A percentile compares a stretch with the other conserved stretches of the same genome.
phyloP scores from a whole-genome alignment of 2,797 vertebrate genomes.

The Chelonia mydas region DNA sequence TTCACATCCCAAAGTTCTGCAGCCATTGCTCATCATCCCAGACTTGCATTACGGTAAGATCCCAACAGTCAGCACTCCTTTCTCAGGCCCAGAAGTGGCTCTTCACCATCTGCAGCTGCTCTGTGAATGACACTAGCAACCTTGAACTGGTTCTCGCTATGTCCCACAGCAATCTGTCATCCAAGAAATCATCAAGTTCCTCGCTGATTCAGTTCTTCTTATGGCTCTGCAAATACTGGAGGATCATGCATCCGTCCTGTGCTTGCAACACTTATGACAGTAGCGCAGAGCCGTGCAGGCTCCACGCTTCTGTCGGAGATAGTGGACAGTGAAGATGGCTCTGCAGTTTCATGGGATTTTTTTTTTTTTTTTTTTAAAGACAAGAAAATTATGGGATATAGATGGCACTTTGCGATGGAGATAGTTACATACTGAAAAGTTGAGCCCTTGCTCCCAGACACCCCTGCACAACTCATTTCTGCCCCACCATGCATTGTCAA shows the following conservation, averaged over 20 bases:
- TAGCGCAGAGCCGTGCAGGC: not conserved
- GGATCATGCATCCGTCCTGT: not conserved
- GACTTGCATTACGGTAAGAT: not conserved
- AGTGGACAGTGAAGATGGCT: not conserved
- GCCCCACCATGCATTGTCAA: not conserved
- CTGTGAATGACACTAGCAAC: not conserved
- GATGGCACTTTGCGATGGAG: not conserved
- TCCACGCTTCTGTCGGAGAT: not conserved
- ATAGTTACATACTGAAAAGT: not conserved
- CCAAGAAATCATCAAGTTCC: not conserved
- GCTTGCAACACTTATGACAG: not conserved
- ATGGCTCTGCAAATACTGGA: not conserved
- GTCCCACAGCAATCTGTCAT: not conserved
- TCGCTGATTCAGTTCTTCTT: not conserved
- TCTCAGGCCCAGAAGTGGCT: not conserved
- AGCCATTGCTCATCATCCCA: not conserved
- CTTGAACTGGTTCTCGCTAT: not conserved
- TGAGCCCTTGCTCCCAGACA: not conserved
- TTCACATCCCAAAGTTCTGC: not conserved
- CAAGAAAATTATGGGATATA: not conserved
- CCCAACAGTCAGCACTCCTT: not conserved
- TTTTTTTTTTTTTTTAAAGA: not conserved
- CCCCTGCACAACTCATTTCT: not conserved
- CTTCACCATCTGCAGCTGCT: not conserved
- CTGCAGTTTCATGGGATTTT: not conserved